Conservation (phyloP, 2,888 invertebrate species). For the Hirtodrosophila confusa region DNA sequence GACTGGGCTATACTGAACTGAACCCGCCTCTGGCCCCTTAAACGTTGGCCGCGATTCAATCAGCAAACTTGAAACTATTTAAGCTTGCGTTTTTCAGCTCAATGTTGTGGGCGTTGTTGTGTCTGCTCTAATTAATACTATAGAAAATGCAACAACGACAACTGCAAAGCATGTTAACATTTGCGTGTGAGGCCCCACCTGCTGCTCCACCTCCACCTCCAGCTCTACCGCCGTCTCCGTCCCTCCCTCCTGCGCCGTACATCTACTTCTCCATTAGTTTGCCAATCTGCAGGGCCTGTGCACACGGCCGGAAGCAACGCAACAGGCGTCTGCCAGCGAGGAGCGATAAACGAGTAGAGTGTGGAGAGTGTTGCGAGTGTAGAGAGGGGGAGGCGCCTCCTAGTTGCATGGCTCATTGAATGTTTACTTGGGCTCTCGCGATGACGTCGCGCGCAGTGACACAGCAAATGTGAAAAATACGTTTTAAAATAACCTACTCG, state of each 20-base stretch:
- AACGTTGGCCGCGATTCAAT: slow-evolving; percentile 39
- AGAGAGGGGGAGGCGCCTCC: not conserved
- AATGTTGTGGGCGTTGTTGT: slow-evolving; percentile 32
- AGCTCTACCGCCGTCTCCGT: not conserved
- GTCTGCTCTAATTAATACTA: slow-evolving; percentile 65
- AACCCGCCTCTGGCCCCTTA: not conserved
- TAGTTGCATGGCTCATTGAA: slow-evolving; percentile 60
- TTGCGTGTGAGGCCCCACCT: slow-evolving; percentile 42
- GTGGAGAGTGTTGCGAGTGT: not conserved
- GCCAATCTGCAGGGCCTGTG: slow-evolving; percentile 16
- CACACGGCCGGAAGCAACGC: slow-evolving; percentile 53
- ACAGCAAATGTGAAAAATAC: slow-evolving; percentile 39
- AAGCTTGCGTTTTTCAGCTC: slow-evolving; percentile 41
- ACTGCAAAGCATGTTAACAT: slow-evolving; percentile 44
- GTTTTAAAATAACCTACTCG: too few relatives aligned
- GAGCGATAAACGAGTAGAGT: not conserved
- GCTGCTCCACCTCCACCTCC: slow-evolving; percentile 8
- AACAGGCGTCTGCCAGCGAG: slow-evolving; percentile 45
- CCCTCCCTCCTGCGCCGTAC: slow-evolving; percentile 1
- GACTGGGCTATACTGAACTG: slow-evolving; percentile 3
- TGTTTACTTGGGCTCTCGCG: slow-evolving; percentile 58
- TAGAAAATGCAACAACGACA: slow-evolving; percentile 48
- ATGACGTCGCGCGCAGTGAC: slow-evolving; percentile 43
- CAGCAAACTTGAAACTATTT: slow-evolving; percentile 43
- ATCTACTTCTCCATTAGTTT: slow-evolving; percentile 28